Evolutionary conservation across 1,140 invertebrate species (phyloP).

Genomic region (Pachypeltis micranthus): DNA sequence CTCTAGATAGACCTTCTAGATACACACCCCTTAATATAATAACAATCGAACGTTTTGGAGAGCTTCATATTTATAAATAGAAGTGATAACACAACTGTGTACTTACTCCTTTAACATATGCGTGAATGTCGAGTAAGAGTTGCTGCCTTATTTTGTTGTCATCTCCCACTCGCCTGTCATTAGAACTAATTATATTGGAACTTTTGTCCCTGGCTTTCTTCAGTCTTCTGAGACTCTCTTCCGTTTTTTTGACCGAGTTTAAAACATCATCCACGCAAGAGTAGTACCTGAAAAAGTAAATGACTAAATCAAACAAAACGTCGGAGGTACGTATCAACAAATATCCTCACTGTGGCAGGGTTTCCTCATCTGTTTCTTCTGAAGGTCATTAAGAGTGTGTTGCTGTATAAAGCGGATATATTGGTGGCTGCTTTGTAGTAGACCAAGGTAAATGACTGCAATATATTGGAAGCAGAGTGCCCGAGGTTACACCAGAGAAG

Average conservation of each 20-base stretch:
- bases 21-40: neutral
- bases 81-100: neutral
- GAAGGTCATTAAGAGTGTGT: too few species aligned
- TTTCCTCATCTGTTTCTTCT: neutral
- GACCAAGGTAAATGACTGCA: too few species aligned
- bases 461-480: too few species aligned
- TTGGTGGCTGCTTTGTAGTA: too few species aligned
- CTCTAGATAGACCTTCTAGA: too few species aligned
- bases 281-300: constrained; percentile 53
- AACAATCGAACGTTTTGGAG: neutral
- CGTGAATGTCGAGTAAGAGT: constrained; percentile 70
- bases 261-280: constrained; percentile 69
- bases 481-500: too few species aligned
- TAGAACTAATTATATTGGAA: constrained; percentile 33
- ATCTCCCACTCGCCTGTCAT: constrained; percentile 49
- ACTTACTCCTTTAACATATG: constrained; percentile 36
- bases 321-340: neutral
- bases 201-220: constrained; percentile 69
- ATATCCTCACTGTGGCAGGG: neutral
- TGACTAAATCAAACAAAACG: too few species aligned
- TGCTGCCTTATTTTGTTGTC: constrained; percentile 90
- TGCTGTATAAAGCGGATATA: too few species aligned
- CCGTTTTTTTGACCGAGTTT: constrained; percentile 85
- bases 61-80: neutral
- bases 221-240: constrained; percentile 77